These are phyloP conservation scores for Nilaparvata lugens DNA, from an alignment of 1,140 invertebrate species.

Conservation along the genomic window DNA sequence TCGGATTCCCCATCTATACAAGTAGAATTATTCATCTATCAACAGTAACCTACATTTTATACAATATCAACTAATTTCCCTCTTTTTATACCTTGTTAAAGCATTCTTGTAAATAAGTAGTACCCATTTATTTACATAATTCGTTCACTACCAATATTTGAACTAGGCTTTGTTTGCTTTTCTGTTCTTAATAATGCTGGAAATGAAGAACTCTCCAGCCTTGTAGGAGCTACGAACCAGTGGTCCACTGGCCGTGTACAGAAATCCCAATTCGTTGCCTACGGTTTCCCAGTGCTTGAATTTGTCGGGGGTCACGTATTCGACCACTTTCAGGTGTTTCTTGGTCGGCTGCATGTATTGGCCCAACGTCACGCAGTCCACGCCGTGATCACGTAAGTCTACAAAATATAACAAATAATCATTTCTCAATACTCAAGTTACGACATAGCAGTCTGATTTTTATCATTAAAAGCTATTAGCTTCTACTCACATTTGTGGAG, in stretches of 20 bases:
- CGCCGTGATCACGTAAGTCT: slow-evolving; percentile 68
- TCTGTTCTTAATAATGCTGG: slow-evolving; percentile 53
- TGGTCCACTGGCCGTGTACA: slow-evolving; percentile 96
- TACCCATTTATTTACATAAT: no score
- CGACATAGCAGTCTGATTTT: no score
- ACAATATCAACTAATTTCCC: no score
- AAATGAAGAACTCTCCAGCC: slow-evolving; percentile 88
- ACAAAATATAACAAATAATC: slow-evolving; percentile 22
- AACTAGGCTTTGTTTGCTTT: neutral
- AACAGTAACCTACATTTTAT: no score
- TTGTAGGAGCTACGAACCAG: slow-evolving; percentile 95
- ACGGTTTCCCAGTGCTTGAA: slow-evolving; percentile 84
- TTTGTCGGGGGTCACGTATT: slow-evolving; percentile 95
- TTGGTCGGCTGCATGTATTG: slow-evolving; percentile 99
- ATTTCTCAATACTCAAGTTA: no score
- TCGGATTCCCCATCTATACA: no score
- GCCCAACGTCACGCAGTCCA: slow-evolving; percentile 93
- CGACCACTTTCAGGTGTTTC: slow-evolving; percentile 85
- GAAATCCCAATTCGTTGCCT: slow-evolving; percentile 83
- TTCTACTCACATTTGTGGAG: no score
- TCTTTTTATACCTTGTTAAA: no score
- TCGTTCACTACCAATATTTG: no score
- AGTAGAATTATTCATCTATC: no score
- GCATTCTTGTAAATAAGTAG: no score
- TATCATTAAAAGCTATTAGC: no score